These are phyloP conservation scores for Podarcis cretensis DNA, from an alignment of 2,113 vertebrate genomes.

Conservation along the genomic window DNA sequence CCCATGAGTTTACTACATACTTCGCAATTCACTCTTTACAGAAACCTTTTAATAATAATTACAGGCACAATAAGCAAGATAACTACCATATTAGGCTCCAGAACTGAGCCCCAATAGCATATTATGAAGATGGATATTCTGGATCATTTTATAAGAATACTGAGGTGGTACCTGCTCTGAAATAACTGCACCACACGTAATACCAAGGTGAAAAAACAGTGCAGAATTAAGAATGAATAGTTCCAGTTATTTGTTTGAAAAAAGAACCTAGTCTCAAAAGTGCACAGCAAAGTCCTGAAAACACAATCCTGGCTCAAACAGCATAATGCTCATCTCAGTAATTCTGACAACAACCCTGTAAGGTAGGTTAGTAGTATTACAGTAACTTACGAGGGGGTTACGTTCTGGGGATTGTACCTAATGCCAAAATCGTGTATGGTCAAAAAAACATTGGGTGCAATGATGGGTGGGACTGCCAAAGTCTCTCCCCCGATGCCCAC, in stretches of 20 bases:
- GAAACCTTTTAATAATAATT: conserved; percentile 28
- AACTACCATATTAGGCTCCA: not conserved
- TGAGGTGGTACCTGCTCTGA: not conserved
- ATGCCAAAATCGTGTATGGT: no score
- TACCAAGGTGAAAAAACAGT: not conserved
- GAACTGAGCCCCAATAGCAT: not conserved
- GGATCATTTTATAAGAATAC: not conserved
- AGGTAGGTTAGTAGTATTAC: not conserved
- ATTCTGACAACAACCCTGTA: not conserved
- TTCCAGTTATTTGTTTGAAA: not conserved
- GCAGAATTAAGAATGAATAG: not conserved
- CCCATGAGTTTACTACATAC: conserved; percentile 46
- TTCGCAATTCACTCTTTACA: conserved; percentile 23
- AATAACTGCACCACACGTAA: not conserved
- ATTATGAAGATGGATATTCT: not conserved
- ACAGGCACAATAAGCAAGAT: conserved; percentile 26
- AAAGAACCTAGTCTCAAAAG: not conserved
- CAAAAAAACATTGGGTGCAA: no score
- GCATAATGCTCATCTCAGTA: not conserved
- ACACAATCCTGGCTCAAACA: not conserved
- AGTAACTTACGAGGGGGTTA: no score
- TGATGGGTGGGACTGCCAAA: no score
- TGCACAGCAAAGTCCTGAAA: not conserved
- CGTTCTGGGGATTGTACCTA: no score
- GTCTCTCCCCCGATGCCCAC: no score